A percentile compares a stretch with the other conserved stretches of the same genome.
Conservation (phyloP, 2,113 vertebrate species). For the Microcebus murinus region DNA sequence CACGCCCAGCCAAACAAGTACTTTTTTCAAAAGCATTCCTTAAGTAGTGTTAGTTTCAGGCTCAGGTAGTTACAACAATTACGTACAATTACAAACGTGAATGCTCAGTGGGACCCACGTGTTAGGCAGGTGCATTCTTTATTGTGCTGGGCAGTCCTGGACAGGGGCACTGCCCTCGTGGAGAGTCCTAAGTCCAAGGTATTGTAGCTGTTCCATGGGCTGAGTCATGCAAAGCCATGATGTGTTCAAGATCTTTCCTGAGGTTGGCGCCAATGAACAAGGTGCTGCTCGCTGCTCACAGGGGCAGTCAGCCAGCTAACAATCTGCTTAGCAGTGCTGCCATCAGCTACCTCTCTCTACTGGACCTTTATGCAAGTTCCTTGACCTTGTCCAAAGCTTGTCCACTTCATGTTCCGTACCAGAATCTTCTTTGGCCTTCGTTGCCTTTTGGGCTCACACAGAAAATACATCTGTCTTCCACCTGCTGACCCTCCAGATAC, state of each 20-base stretch:
- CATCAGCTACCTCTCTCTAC: not conserved
- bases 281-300: not conserved
- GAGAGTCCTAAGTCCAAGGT: not conserved
- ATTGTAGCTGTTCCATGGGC: not conserved
- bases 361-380: not conserved
- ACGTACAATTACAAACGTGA: fast-evolving
- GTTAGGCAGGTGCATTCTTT: not conserved
- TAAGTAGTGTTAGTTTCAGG: not conserved
- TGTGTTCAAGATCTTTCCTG: not conserved
- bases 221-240: not conserved
- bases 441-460: not conserved
- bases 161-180: not conserved
- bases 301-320: not conserved
- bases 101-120: not conserved
- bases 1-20: not conserved
- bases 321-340: not conserved
- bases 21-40: not conserved
- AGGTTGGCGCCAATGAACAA: fast-evolving
- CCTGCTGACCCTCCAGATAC: not conserved
- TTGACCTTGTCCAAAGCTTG: not conserved
- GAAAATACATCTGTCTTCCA: not conserved
- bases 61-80: not conserved
- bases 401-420: not conserved
- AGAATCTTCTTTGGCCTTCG: not conserved
- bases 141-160: not conserved